These are phyloP conservation scores for Lepus oiostolus DNA, from an alignment of 2,797 vertebrate genomes.

Conservation along the genomic window DNA sequence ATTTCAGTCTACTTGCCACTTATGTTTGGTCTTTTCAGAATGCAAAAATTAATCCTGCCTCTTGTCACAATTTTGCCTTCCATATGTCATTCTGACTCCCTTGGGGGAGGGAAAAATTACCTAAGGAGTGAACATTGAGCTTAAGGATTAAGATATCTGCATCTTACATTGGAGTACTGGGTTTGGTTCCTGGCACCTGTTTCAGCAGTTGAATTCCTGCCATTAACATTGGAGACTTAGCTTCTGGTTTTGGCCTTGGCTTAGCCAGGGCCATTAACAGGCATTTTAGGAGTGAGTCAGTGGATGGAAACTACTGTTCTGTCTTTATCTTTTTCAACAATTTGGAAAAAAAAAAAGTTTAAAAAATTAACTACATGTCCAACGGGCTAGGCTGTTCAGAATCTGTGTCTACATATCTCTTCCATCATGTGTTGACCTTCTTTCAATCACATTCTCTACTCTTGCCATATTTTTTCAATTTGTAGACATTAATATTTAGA, in stretches of 20 bases:
- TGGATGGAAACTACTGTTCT: too few relatives aligned
- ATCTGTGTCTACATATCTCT: background rate
- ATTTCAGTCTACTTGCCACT: background rate
- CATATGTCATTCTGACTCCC: background rate
- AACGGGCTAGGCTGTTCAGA: background rate
- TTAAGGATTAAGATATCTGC: too few relatives aligned
- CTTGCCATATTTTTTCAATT: background rate
- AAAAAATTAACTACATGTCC: slow-evolving; percentile 52
- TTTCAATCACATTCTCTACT: slow-evolving; percentile 29
- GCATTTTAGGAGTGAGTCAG: too few relatives aligned
- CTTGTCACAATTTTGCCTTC: background rate
- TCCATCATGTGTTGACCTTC: background rate
- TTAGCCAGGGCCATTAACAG: too few relatives aligned
- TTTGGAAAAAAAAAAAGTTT: background rate
- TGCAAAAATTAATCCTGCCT: slow-evolving; percentile 44
- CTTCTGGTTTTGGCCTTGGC: too few relatives aligned
- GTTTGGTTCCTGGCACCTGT: too few relatives aligned
- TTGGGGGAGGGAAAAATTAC: too few relatives aligned
- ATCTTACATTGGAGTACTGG: too few relatives aligned
- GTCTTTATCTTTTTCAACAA: too few relatives aligned
- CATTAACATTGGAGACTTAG: too few relatives aligned
- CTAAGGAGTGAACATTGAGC: too few relatives aligned
- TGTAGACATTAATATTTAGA: slow-evolving; percentile 42
- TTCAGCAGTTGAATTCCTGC: too few relatives aligned
- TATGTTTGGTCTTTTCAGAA: slow-evolving; percentile 30